These are phyloP conservation scores for Forficula auricularia DNA, from an alignment of 1,140 invertebrate genomes.

Conservation along the genomic window DNA sequence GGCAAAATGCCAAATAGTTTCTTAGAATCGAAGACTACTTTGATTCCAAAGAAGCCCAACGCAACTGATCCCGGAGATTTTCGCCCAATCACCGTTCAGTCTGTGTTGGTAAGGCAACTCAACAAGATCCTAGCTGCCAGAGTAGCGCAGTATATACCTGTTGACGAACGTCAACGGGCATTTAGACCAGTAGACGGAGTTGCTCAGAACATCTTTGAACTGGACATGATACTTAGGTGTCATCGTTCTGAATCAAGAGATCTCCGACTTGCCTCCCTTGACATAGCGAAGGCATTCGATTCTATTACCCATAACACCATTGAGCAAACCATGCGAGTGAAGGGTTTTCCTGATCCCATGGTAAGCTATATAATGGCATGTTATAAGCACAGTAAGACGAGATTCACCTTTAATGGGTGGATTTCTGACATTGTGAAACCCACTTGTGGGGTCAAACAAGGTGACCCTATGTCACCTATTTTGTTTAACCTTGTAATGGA, in stretches of 20 bases:
- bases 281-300: slow-evolving; percentile 1
- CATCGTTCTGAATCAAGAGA: no score
- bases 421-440: slow-evolving; percentile 1
- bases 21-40: slow-evolving; percentile 15
- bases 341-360: not conserved
- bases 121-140: slow-evolving; percentile 12
- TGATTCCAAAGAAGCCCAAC: slow-evolving; percentile 21
- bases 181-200: no score
- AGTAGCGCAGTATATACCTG: not conserved
- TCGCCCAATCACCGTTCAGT: slow-evolving; percentile 11
- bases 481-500: slow-evolving; percentile 31
- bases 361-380: not conserved
- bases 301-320: not conserved
- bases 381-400: no score
- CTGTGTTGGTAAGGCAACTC: slow-evolving; percentile 18
- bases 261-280: not conserved
- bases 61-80: slow-evolving; percentile 10
- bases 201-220: no score
- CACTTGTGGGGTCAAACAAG: slow-evolving; percentile 29
- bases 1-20: no score
- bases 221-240: no score
- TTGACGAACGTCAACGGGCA: slow-evolving; percentile 17
- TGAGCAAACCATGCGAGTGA: not conserved
- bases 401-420: no score
- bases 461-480: slow-evolving; percentile 14